phyloP scores from a whole-genome alignment of 23 tunicate species.

The Styela clava region DNA sequence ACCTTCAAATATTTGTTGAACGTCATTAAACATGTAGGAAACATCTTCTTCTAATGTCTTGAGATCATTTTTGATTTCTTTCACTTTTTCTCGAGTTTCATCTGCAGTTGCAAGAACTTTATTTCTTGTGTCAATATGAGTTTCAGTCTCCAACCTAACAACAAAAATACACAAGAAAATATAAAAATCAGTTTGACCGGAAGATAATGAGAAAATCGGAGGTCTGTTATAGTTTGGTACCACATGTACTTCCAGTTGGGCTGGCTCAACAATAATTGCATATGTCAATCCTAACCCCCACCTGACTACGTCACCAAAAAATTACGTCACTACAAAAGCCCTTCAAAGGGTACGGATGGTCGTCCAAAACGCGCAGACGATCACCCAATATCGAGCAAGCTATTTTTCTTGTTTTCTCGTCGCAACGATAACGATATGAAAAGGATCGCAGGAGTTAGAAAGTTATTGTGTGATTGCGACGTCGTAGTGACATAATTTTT shows the following conservation, averaged over 20 bases:
- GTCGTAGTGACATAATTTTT: too few relatives aligned
- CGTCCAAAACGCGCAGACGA: too few relatives aligned
- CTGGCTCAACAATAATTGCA: too few relatives aligned
- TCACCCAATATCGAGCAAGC: too few relatives aligned
- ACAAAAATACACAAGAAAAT: not conserved
- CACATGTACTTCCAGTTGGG: not conserved
- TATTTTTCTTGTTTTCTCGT: too few relatives aligned
- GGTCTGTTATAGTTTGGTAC: not conserved
- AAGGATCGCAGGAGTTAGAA: too few relatives aligned
- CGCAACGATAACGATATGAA: too few relatives aligned
- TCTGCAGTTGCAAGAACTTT: not conserved
- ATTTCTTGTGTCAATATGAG: not conserved
- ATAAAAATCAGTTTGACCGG: too few relatives aligned
- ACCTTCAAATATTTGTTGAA: constrained; percentile 21
- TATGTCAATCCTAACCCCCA: too few relatives aligned
- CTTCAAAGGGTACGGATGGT: not conserved
- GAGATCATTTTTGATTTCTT: constrained; percentile 30
- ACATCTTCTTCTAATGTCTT: constrained; percentile 27
- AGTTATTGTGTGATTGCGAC: too few relatives aligned
- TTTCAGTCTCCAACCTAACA: not conserved
- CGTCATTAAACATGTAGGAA: constrained; percentile 22
- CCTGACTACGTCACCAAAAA: too few relatives aligned
- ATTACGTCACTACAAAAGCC: not conserved
- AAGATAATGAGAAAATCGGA: too few relatives aligned
- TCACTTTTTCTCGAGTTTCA: constrained; percentile 13